Conservation (phyloP, 2,113 vertebrate genomes). For the Picathartes gymnocephalus region DNA sequence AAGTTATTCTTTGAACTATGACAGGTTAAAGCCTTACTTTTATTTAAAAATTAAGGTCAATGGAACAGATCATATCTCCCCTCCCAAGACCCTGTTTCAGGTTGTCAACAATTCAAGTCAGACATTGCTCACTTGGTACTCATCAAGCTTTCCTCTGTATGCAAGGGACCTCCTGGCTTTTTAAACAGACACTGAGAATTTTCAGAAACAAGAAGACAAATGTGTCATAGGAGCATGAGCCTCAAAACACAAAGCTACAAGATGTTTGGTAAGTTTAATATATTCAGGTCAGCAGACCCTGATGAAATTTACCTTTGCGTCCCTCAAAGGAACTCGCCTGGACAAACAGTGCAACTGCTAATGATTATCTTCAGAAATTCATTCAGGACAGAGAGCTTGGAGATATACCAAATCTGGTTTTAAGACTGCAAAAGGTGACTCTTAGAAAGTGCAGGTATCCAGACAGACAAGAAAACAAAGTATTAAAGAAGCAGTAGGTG, state of each 20-base stretch:
- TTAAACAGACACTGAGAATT: background rate
- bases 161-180: background rate
- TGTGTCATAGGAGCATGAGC: fast-evolving
- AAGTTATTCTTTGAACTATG: background rate
- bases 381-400: background rate
- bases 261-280: background rate
- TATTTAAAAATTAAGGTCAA: background rate
- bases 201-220: background rate
- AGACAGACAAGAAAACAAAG: background rate
- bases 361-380: background rate
- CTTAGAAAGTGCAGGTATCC: background rate
- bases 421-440: background rate
- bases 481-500: background rate
- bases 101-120: background rate
- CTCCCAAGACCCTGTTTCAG: background rate
- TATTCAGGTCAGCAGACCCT: background rate
- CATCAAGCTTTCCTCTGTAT: background rate
- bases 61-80: background rate
- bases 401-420: background rate
- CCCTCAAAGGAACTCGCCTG: background rate
- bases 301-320: conserved; percentile 4
- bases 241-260: background rate
- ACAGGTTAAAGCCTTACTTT: background rate
- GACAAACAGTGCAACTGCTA: background rate
- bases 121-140: background rate